Conservation (phyloP, 2,888 invertebrate species). For the Aphodius granarius region DNA sequence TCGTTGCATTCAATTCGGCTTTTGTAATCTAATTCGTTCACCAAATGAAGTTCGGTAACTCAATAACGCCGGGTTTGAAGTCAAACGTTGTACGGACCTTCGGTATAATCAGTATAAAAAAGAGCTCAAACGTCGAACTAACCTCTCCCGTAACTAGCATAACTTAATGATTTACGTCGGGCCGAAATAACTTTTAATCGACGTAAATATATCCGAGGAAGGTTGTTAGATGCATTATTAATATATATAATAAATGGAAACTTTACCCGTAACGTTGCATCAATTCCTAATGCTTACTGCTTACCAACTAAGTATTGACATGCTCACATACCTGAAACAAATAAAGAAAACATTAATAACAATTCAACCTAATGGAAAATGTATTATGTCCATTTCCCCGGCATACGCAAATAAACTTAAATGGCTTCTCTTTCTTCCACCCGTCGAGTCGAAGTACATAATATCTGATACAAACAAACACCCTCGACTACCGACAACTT, state of each 20-base stretch:
- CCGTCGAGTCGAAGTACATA: neutral
- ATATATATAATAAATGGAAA: too few species aligned
- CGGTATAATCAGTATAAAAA: neutral
- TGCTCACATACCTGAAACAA: neutral
- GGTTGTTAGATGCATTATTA: neutral
- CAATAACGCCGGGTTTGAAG: constrained; percentile 2
- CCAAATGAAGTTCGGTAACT: neutral
- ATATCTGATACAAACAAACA: neutral
- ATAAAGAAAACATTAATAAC: neutral
- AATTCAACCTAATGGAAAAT: neutral
- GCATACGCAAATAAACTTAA: neutral
- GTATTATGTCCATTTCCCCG: neutral
- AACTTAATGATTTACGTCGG: constrained; percentile 4
- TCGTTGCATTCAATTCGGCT: constrained; percentile 1
- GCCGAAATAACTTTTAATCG: neutral
- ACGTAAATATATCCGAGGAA: neutral
- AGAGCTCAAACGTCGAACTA: neutral
- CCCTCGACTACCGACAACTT: neutral
- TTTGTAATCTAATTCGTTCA: constrained; percentile 9
- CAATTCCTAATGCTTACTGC: neutral
- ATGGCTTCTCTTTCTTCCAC: neutral
- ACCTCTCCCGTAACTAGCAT: neutral
- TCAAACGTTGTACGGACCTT: neutral
- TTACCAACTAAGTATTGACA: neutral
- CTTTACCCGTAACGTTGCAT: neutral